Conservation (phyloP, 2,888 invertebrate genomes). For the Cetonia aurata region DNA sequence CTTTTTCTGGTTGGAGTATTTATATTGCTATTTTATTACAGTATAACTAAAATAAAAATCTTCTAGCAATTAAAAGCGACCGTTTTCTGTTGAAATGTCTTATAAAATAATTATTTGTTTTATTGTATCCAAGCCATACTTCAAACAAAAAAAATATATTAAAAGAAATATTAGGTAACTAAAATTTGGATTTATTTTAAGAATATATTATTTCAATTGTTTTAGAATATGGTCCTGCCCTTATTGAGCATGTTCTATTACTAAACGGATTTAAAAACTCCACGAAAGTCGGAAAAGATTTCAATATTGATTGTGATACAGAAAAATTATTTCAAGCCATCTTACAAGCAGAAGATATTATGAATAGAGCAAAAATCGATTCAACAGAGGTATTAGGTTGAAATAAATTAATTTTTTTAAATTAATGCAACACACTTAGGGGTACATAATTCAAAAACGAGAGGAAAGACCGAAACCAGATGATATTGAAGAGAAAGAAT, state of each 20-base stretch:
- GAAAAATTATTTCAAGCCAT: constrained; percentile 75
- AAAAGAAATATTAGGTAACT: constrained; percentile 77
- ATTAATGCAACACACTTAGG: constrained; percentile 66
- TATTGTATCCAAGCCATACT: no score
- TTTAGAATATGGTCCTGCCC: constrained; percentile 88
- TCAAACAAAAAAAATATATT: no score
- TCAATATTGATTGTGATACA: constrained; percentile 74
- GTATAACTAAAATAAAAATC: no score
- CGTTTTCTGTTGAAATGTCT: no score
- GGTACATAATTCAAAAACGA: constrained; percentile 88
- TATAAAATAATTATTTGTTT: no score
- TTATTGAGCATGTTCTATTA: constrained; percentile 91
- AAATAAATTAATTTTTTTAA: constrained; percentile 16
- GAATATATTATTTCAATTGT: constrained; percentile 43
- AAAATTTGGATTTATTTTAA: constrained; percentile 3
- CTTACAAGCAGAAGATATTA: constrained; percentile 75
- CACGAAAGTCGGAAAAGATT: constrained; percentile 75
- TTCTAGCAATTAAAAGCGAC: no score
- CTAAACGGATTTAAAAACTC: constrained; percentile 75
- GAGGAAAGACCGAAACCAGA: constrained; percentile 76
- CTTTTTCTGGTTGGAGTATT: no score
- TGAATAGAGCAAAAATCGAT: constrained; percentile 70
- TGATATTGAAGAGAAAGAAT: constrained; percentile 69
- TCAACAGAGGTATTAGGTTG: constrained; percentile 70
- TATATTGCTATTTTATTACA: no score